A percentile compares a stretch with the other conserved stretches of the same genome.
phyloP scores from a whole-genome alignment of 2,113 vertebrate genomes.

The Dipodomys stephensi region DNA sequence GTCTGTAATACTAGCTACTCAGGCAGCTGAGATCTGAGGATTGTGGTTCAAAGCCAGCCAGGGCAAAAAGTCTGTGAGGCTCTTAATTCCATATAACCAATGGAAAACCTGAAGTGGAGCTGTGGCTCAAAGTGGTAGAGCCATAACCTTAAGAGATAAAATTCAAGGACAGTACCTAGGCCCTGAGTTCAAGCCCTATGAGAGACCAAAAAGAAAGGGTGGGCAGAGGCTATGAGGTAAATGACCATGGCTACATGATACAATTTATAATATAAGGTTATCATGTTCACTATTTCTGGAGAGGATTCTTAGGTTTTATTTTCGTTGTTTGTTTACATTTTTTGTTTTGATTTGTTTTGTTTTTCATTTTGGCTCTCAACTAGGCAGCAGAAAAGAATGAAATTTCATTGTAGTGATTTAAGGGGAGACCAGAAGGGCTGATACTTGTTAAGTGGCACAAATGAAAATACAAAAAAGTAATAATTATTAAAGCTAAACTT shows the following conservation, averaged over 20 bases:
- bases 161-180: too few relatives aligned
- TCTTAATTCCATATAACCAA: too few relatives aligned
- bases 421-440: not conserved
- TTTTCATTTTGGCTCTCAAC: not conserved
- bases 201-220: not conserved
- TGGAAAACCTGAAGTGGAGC: too few relatives aligned
- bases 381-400: not conserved
- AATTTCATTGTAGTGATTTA: not conserved
- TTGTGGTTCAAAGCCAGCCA: too few relatives aligned
- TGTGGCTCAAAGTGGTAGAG: too few relatives aligned
- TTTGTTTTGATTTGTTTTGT: not conserved
- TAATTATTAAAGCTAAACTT: not conserved
- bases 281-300: too few relatives aligned
- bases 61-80: too few relatives aligned
- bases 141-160: too few relatives aligned
- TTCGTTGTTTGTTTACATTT: not conserved
- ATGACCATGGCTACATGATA: not conserved
- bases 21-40: too few relatives aligned
- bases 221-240: not conserved
- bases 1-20: too few relatives aligned
- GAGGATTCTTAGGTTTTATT: too few relatives aligned
- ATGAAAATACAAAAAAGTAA: not conserved
- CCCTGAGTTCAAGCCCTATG: too few relatives aligned
- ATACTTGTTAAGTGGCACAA: not conserved
- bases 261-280: not conserved